phyloP scores from a whole-genome alignment of 2,113 vertebrate species.

The Mola mola region DNA sequence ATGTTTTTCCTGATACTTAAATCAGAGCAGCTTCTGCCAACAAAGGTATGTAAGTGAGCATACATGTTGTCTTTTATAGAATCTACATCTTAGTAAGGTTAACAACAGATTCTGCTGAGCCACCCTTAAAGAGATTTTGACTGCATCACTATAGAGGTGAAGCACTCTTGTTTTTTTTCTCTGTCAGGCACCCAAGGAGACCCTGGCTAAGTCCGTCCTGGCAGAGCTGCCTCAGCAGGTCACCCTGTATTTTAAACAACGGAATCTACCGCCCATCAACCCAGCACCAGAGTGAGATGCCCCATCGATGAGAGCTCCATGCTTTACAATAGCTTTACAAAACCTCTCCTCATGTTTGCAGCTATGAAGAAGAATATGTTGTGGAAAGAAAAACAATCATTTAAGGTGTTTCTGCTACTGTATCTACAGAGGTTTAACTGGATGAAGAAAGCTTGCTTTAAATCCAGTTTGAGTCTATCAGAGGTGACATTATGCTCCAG shows the following conservation, averaged over 20 bases:
- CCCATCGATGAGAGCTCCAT: conserved; percentile 3
- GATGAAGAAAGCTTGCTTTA: conserved; percentile 25
- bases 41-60: no score
- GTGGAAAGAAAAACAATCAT: conserved; percentile 21
- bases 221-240: conserved; percentile 98
- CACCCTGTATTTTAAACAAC: conserved; percentile 97
- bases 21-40: no score
- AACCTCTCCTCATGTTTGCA: conserved; percentile 39
- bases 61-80: no score
- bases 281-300: conserved; percentile 82
- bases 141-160: no score
- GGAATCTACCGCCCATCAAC: conserved; percentile 91
- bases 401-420: conserved; percentile 27
- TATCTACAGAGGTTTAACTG: conserved; percentile 22
- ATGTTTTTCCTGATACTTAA: no score
- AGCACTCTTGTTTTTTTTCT: not conserved
- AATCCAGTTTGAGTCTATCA: conserved; percentile 44
- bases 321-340: conserved; percentile 51
- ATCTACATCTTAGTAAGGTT: no score
- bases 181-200: conserved; percentile 94
- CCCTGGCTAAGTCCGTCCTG: conserved; percentile 95
- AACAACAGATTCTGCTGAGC: no score
- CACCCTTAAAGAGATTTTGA: no score
- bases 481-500: conserved; percentile 23
- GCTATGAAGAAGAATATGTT: conserved; percentile 27